Evolutionary conservation across 2,888 invertebrate genomes (phyloP), one percentile per base, ranked within the genome.

Genomic region (Argyresthia goedartella): DNA sequence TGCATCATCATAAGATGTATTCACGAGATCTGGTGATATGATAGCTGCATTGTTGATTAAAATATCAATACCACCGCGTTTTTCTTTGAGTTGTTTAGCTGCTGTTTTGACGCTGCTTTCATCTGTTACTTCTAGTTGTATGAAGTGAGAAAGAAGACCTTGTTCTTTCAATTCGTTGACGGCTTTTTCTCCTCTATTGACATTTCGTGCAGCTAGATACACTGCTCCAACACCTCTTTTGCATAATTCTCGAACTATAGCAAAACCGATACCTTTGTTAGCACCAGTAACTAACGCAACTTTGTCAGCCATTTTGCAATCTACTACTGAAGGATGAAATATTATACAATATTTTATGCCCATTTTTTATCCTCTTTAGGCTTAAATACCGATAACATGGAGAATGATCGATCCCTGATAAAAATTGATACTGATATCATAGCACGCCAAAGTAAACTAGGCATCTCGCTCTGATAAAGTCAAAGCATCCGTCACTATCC

Each of bases 251-350:
- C 87, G 88, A 0, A 90, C 90, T 53, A 90, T 90, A 0, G 80
- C 89, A 62, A 78, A 90, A 8, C 91, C 92, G 55, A 92, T 89
- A 1, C 91, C 91, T 71, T 90, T 91, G 65, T 91, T 91, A 8
- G 85, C 74, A 25, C 91, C 91, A n/a, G 91, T 91, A 6, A 91
- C 91, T 4, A 70, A 58, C 15, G 71, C 69, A 4, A 71, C 61
- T 61, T 68, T 71, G 15, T 53, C 52, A n/a, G 57, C 51, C 68
- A 69, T 71, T 48, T 57, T 61, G n/a, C n/a, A n/a, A n/a, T n/a
- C n/a, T n/a, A n/a, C n/a, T n/a, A n/a, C n/a, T n/a, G n/a, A n/a
- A n/a, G n/a, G n/a, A n/a, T n/a, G n/a, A n/a, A n/a, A n/a, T n/a
- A n/a, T n/a, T n/a, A n/a, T n/a, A n/a, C n/a, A n/a, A n/a, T n/a